Conservation (phyloP, 1,140 invertebrate genomes). For the Medauroidea extradentata region DNA sequence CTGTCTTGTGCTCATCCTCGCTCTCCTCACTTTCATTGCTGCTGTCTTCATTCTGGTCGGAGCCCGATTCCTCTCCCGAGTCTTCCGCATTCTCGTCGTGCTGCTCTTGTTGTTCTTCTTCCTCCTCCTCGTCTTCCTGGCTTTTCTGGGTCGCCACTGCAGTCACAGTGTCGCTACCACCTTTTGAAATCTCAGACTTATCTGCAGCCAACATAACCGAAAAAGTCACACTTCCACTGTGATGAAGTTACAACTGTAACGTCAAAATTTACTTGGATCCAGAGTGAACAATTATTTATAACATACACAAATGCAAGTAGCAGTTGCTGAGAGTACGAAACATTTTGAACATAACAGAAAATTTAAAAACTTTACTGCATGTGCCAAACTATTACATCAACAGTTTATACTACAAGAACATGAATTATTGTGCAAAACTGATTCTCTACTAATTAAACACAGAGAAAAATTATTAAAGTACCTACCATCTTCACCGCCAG, state of each 20-base stretch:
- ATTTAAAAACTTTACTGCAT: no score
- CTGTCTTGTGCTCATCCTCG: slow-evolving; percentile 53
- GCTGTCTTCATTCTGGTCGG: slow-evolving; percentile 20
- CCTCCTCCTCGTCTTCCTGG: slow-evolving; percentile 45
- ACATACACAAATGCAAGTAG: no score
- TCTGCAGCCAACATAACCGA: not conserved
- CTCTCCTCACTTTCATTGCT: slow-evolving; percentile 21
- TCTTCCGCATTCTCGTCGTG: slow-evolving; percentile 34
- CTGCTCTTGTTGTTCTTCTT: slow-evolving; percentile 33
- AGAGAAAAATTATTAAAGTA: no score
- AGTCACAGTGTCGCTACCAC: slow-evolving; percentile 34
- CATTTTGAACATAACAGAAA: not conserved
- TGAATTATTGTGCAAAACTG: no score
- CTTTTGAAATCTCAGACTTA: slow-evolving; percentile 7
- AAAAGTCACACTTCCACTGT: no score
- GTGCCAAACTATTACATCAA: no score
- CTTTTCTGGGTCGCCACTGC: slow-evolving; percentile 11
- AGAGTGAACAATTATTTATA: no score
- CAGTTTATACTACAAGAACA: no score
- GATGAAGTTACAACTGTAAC: no score
- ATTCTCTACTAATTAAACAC: no score
- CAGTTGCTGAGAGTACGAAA: not conserved
- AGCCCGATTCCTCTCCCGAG: slow-evolving; percentile 27
- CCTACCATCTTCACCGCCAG: slow-evolving; percentile 56
- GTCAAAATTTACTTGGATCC: no score